Conservation (phyloP, 2,797 vertebrate species). For the Channa striata region DNA sequence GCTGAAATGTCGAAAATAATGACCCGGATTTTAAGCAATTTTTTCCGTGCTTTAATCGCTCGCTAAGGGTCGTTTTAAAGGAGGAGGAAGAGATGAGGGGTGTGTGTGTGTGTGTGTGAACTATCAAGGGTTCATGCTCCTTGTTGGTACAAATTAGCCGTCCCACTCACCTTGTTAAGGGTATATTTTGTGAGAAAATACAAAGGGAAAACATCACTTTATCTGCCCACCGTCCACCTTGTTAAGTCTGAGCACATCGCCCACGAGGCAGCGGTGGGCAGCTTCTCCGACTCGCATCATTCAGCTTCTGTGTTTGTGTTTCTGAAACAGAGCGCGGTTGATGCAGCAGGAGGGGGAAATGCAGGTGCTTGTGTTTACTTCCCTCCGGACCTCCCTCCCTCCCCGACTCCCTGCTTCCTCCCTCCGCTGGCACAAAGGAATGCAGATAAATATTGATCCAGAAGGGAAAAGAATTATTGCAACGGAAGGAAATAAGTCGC, state of each 20-base stretch:
- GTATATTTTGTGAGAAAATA: conserved; percentile 13
- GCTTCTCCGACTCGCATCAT: conserved; percentile 46
- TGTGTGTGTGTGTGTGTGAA: conserved; percentile 2
- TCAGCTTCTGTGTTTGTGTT: conserved; percentile 36
- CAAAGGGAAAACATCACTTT: conserved; percentile 4
- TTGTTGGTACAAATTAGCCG: conserved; percentile 42
- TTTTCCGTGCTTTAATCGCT: not conserved
- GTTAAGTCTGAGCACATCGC: conserved; percentile 52
- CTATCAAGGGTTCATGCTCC: not conserved
- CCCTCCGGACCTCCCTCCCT: conserved; percentile 59
- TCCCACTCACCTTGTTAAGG: conserved; percentile 38
- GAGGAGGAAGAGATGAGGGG: conserved; percentile 1
- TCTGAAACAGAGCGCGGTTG: conserved; percentile 50
- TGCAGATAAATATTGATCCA: conserved; percentile 73
- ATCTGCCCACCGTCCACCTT: conserved; percentile 19
- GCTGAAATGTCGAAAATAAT: conserved; percentile 53
- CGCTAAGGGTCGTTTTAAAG: conserved; percentile 12
- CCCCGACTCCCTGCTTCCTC: conserved; percentile 36
- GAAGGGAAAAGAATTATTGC: conserved; percentile 39
- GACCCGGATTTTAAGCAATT: conserved; percentile 13
- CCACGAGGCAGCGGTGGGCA: conserved; percentile 37
- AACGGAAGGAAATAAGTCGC: conserved; percentile 66
- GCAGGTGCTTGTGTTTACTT: conserved; percentile 77
- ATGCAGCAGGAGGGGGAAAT: conserved; percentile 58
- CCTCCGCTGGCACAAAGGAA: conserved; percentile 42